These are phyloP conservation scores for Drosophila pachea DNA, from an alignment of 1,140 invertebrate genomes.

Conservation along the genomic window DNA sequence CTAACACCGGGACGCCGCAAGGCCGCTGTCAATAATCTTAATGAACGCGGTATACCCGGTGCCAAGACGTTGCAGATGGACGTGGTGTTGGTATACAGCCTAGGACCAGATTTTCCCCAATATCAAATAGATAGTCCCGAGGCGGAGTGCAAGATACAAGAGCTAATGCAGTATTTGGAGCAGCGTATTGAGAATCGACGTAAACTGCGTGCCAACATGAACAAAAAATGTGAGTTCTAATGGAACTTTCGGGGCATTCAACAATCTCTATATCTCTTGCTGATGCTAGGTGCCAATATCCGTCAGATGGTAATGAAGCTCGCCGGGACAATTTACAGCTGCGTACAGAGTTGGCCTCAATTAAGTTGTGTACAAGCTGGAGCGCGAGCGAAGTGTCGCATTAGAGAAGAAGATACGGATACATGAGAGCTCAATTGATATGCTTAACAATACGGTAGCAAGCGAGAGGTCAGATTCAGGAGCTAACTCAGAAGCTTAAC, in stretches of 20 bases:
- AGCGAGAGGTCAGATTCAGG: slow-evolving; percentile 76
- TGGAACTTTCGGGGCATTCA: too few relatives aligned
- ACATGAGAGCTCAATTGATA: slow-evolving; percentile 80
- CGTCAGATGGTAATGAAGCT: slow-evolving; percentile 83
- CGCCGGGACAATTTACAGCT: slow-evolving; percentile 83
- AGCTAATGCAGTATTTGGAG: slow-evolving; percentile 85
- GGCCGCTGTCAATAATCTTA: slow-evolving; percentile 82
- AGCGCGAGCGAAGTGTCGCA: slow-evolving; percentile 80
- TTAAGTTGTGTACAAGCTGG: slow-evolving; percentile 83
- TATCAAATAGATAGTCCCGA: slow-evolving; percentile 84
- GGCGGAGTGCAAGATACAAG: slow-evolving; percentile 83
- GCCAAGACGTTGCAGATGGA: slow-evolving; percentile 83
- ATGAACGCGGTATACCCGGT: slow-evolving; percentile 80
- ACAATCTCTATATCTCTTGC: too few relatives aligned
- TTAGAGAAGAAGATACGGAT: slow-evolving; percentile 81
- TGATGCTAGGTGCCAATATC: slow-evolving; percentile 81
- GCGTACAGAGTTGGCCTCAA: slow-evolving; percentile 83
- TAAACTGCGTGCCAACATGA: slow-evolving; percentile 79
- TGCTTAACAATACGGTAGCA: slow-evolving; percentile 80
- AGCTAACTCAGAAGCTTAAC: slow-evolving; percentile 79
- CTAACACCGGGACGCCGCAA: slow-evolving; percentile 88
- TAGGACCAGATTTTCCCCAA: slow-evolving; percentile 85
- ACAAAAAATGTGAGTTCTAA: slow-evolving; percentile 58
- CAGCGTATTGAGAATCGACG: slow-evolving; percentile 84
- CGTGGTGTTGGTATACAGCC: slow-evolving; percentile 83